Conservation (phyloP, 2,888 invertebrate genomes). For the Leistus spinibarbis region DNA sequence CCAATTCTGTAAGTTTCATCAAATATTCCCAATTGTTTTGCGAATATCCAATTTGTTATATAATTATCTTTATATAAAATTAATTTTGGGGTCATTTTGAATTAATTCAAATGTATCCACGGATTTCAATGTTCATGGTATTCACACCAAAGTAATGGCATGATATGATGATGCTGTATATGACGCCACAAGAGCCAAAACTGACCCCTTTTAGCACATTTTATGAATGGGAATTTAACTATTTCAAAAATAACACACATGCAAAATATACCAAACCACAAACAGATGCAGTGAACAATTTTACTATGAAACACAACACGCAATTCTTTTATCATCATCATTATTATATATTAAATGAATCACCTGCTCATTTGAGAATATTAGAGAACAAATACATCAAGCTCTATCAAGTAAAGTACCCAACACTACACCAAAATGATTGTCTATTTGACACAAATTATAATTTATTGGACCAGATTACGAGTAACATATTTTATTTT, state of each 20-base stretch:
- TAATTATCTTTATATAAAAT: too few species aligned
- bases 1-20: too few species aligned
- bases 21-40: too few species aligned
- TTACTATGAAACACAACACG: constrained; percentile 17
- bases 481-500: neutral
- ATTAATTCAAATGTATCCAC: neutral
- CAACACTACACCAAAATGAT: too few species aligned
- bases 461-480: neutral
- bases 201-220: neutral
- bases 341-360: neutral
- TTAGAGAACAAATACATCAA: neutral
- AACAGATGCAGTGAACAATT: constrained; percentile 19
- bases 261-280: neutral
- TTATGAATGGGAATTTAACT: constrained; percentile 30
- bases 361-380: constrained; percentile 1
- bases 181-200: neutral
- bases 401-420: neutral
- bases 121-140: neutral
- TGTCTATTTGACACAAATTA: neutral
- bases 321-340: constrained; percentile 17
- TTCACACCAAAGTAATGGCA: neutral
- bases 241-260: constrained; percentile 15
- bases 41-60: too few species aligned
- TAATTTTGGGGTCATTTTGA: neutral
- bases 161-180: neutral